A percentile compares a stretch with the other conserved stretches of the same genome.
phyloP scores from a whole-genome alignment of 1,140 invertebrate species.

The Himalopsyche phryganea region DNA sequence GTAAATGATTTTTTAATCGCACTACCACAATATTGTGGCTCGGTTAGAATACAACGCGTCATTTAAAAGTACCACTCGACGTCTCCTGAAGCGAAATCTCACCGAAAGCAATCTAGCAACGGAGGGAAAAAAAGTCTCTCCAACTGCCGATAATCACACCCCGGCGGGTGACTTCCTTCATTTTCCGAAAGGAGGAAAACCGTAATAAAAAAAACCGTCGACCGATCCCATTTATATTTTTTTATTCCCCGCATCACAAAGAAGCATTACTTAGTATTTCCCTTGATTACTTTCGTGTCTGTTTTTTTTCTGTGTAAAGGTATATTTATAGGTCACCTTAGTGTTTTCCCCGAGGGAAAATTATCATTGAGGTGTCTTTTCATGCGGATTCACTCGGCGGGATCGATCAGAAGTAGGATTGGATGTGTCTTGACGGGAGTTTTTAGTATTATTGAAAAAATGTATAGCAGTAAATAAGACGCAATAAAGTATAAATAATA shows the following conservation, averaged over 20 bases:
- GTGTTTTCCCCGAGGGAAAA: conserved; percentile 14
- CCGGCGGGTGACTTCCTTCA: not conserved
- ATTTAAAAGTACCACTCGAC: not conserved
- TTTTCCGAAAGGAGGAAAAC: conserved; percentile 5
- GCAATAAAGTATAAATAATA: too few species aligned
- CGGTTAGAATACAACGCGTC: not conserved
- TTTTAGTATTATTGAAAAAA: too few species aligned
- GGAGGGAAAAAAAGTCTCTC: not conserved
- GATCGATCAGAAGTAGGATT: not conserved
- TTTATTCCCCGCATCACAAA: conserved; percentile 3
- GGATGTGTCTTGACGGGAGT: too few species aligned
- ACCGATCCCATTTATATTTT: conserved; percentile 17
- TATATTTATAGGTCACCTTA: conserved; percentile 14
- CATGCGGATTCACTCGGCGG: not conserved
- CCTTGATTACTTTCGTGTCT: conserved; percentile 18
- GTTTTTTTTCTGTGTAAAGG: conserved; percentile 7
- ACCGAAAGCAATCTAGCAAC: not conserved
- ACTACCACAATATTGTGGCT: not conserved
- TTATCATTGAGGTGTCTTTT: conserved; percentile 14
- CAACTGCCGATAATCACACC: conserved; percentile 12
- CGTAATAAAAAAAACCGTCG: conserved; percentile 13
- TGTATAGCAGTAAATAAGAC: too few species aligned
- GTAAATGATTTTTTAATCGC: too few species aligned
- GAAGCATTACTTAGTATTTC: conserved; percentile 18
- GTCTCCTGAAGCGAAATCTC: not conserved